phyloP scores from a whole-genome alignment of 2,113 vertebrate species.

The Hemibagrus wyckioides region DNA sequence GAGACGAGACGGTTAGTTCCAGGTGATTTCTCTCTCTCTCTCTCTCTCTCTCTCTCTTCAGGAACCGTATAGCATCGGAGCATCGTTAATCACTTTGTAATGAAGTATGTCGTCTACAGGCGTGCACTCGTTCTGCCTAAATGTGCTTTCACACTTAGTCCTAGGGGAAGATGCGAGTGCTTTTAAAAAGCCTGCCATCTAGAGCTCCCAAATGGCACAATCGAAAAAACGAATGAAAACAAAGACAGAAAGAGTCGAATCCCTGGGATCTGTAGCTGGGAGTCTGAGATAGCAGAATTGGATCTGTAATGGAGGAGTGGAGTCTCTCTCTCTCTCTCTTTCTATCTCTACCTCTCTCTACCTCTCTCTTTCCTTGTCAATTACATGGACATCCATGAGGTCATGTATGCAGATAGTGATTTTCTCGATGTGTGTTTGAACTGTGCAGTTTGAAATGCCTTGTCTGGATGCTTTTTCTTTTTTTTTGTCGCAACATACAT shows the following conservation, averaged over 20 bases:
- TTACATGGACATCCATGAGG: neutral
- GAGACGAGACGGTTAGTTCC: neutral
- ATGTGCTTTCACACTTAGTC: neutral
- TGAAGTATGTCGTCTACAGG: neutral
- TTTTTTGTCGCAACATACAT: neutral
- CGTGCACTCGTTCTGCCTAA: neutral
- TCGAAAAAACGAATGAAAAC: neutral
- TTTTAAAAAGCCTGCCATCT: neutral
- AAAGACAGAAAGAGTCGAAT: neutral
- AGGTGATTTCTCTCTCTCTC: neutral
- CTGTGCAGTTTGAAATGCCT: neutral
- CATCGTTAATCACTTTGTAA: conserved; percentile 40
- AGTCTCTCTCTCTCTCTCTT: too few species aligned
- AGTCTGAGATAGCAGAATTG: neutral
- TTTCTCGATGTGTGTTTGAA: neutral
- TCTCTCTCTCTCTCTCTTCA: neutral
- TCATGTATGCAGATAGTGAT: neutral
- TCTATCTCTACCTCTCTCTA: too few species aligned
- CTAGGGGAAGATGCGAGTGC: neutral
- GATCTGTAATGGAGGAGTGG: neutral
- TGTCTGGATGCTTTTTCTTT: neutral
- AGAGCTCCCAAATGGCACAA: neutral
- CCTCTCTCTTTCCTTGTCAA: too few species aligned
- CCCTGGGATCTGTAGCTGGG: neutral
- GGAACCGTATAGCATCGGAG: neutral